Conservation (phyloP, 1,140 invertebrate species). For the Achatina immaculata region DNA sequence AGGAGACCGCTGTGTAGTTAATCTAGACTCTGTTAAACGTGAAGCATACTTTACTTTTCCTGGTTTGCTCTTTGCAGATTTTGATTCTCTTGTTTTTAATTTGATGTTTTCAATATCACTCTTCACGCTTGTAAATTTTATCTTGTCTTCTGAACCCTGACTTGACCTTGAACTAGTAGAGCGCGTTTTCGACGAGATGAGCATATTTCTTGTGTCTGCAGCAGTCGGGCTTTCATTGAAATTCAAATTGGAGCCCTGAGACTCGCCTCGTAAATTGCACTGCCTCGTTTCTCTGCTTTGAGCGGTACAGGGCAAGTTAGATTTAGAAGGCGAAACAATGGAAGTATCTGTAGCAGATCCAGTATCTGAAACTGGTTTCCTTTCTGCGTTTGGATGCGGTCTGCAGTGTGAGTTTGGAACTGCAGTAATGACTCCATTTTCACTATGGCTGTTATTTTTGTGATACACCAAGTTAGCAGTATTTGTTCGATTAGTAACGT, state of each 20-base stretch:
- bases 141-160: not conserved
- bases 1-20: slow-evolving; percentile 2
- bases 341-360: not conserved
- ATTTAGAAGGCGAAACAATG: not conserved
- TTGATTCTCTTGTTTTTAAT: not conserved
- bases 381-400: not conserved
- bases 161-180: not conserved
- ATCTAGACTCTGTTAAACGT: slow-evolving; percentile 8
- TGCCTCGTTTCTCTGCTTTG: not conserved
- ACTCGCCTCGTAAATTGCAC: not conserved
- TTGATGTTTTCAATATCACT: not conserved
- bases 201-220: not conserved
- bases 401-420: not conserved
- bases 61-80: not conserved
- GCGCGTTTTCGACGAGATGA: not conserved
- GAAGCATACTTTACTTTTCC: not conserved
- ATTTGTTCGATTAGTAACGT: not conserved
- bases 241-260: not conserved
- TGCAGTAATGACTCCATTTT: too few relatives aligned
- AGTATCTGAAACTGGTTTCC: not conserved
- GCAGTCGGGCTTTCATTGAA: not conserved
- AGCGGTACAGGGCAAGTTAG: not conserved
- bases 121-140: not conserved
- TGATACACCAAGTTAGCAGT: too few relatives aligned
- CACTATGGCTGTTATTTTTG: not conserved